Evolutionary conservation across 2,113 vertebrate genomes (phyloP).

Genomic region (Bufo gargarizans): DNA sequence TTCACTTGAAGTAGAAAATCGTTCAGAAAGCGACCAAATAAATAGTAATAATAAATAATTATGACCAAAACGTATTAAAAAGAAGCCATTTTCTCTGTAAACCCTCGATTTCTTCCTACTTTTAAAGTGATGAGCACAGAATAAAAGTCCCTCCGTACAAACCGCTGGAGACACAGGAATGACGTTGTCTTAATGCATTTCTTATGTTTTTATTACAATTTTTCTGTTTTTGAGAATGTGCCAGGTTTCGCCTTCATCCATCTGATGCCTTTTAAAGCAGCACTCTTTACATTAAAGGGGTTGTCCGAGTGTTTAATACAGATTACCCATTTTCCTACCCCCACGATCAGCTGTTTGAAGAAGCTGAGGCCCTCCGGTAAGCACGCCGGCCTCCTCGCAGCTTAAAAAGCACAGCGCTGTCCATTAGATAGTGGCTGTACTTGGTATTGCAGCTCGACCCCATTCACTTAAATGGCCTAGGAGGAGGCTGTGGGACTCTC

Average conservation of each 20-base stretch:
- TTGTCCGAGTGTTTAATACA: too few species aligned
- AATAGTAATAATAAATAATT: neutral
- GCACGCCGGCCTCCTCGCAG: too few species aligned
- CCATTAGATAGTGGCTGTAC: too few species aligned
- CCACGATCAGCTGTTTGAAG: too few species aligned
- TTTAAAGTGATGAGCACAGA: constrained; percentile 50
- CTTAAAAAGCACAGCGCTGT: too few species aligned
- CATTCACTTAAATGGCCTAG: too few species aligned
- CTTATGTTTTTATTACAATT: constrained; percentile 57
- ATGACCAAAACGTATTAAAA: constrained; percentile 27
- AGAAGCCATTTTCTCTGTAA: constrained; percentile 39
- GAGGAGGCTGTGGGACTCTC: too few species aligned
- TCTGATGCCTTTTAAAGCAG: constrained; percentile 51
- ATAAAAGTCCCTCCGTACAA: constrained; percentile 19
- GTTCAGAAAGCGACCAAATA: neutral
- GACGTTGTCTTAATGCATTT: constrained; percentile 9
- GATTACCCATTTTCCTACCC: too few species aligned
- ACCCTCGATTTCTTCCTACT: constrained; percentile 1
- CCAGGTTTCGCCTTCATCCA: constrained; percentile 59
- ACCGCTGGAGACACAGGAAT: constrained; percentile 20
- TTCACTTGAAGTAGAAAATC: neutral
- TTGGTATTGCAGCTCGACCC: too few species aligned
- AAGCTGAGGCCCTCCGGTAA: too few species aligned
- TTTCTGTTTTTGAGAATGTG: constrained; percentile 66
- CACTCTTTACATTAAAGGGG: constrained; percentile 46